Conservation (phyloP, 2,888 invertebrate species). For the Cordilura impudica region DNA sequence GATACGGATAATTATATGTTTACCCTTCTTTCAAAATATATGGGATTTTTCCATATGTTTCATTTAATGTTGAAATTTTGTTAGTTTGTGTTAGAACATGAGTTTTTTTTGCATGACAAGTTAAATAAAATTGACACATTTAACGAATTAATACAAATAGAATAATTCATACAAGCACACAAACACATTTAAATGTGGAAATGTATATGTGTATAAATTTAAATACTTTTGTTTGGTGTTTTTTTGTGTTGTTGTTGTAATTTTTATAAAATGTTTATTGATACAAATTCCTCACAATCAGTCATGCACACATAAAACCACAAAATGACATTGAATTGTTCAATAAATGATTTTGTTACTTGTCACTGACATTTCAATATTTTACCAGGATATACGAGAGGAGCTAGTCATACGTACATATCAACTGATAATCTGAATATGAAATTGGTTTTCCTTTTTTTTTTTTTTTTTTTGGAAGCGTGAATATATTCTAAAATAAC, state of each 20-base stretch:
- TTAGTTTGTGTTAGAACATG: too few relatives aligned
- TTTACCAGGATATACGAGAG: conserved; percentile 7
- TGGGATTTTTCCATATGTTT: too few relatives aligned
- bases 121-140: conserved; percentile 58
- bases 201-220: background rate
- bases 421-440: conserved; percentile 11
- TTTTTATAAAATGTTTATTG: conserved; percentile 52
- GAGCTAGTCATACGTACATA: background rate
- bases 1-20: too few relatives aligned
- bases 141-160: conserved; percentile 54
- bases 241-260: too few relatives aligned
- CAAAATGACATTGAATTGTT: conserved; percentile 60
- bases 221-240: too few relatives aligned
- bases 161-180: conserved; percentile 12
- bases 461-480: conserved; percentile 16
- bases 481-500: conserved; percentile 45
- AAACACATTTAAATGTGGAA: background rate
- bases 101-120: conserved; percentile 49
- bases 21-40: too few relatives aligned
- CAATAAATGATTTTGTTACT: conserved; percentile 60
- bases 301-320: conserved; percentile 54
- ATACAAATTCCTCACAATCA: conserved; percentile 51
- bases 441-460: conserved; percentile 41
- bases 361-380: conserved; percentile 60
- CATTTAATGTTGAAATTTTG: too few relatives aligned